Evolutionary conservation across 2,113 vertebrate species (phyloP).

Genomic region (Erythrocebus patas): DNA sequence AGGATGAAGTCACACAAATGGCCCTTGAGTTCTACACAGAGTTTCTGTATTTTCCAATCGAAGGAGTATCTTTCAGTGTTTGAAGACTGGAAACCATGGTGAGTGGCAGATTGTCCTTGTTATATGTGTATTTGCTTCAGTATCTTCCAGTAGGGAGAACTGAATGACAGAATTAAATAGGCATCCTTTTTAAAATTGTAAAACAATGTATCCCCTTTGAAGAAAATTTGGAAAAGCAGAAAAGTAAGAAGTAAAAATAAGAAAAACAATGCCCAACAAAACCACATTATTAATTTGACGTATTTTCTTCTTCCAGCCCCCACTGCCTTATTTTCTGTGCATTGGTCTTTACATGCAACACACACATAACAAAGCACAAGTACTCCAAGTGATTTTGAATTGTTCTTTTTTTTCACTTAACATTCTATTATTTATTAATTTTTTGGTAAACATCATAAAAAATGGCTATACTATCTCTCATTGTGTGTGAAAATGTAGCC

Average conservation of each 20-base stretch:
- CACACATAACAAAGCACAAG: neutral
- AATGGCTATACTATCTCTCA: neutral
- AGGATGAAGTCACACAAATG: neutral
- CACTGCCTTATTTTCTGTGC: neutral
- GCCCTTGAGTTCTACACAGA: neutral
- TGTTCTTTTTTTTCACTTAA: neutral
- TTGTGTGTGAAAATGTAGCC: neutral
- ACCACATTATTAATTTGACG: neutral
- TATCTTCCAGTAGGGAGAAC: neutral
- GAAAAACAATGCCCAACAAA: neutral
- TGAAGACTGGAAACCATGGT: neutral
- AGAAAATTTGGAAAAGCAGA: neutral
- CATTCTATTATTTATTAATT: neutral
- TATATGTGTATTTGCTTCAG: neutral
- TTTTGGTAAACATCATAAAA: neutral
- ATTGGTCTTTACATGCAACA: neutral
- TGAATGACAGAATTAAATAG: neutral
- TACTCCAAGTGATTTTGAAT: neutral
- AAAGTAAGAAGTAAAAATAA: neutral
- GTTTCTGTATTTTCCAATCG: neutral
- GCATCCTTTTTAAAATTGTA: neutral
- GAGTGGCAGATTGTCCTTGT: neutral
- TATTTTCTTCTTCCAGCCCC: neutral
- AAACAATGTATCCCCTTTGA: neutral
- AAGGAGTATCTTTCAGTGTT: neutral